Base-by-base conservation (phyloP, 2,113 vertebrate species). In the Sander vitreus region DNA sequence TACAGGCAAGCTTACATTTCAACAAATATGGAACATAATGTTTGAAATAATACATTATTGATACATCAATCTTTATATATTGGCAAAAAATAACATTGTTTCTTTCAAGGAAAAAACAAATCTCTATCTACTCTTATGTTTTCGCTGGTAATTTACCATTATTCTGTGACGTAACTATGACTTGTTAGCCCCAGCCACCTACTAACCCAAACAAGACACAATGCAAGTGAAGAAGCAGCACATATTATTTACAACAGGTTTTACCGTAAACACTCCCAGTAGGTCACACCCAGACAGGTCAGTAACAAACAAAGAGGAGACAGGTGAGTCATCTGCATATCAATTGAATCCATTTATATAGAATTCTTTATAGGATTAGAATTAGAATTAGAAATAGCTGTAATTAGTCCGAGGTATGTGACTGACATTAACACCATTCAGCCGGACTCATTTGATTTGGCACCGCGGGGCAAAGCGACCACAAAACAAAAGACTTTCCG, bases 401-500 rank as follows among this genome's bases (percentile, higher is more conserved):
- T 19, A n/a, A 36, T 63, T 73, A 33, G 15, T 67, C 54, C 64
- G 18, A 80, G 11, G 15, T 14, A 30, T 57, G 25, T 75, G 65
- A 70, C 7, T 69, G 53, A 51, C 39, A 63, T 36, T 76, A 8
- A 36, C 55, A 23, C n/a, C 66, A 16, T 15, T 36, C 30, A 21
- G 7, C 54, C 58, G 55, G 36, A 59, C 33, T 74, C 8, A 15
- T 78, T 54, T 55, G 53, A 67, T 53, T 33, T 64, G 43, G 23
- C 73, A 53, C n/a, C 0, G 2, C 19, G 27, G 27, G 60, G 65
- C 11, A 43, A 21, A 71, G 62, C 48, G 0, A 66, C 3, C 57
- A 3, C 51, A 23, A 59, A 65, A 89, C 84, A 88, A 85, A 39
- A 78, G 72, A 75, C 67, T 57, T 15, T 57, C 51, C 68, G 30